Evolutionary conservation across 1,140 invertebrate genomes (phyloP), one percentile per base, ranked within the genome.

Genomic region (Caenorhabditis remanei): DNA sequence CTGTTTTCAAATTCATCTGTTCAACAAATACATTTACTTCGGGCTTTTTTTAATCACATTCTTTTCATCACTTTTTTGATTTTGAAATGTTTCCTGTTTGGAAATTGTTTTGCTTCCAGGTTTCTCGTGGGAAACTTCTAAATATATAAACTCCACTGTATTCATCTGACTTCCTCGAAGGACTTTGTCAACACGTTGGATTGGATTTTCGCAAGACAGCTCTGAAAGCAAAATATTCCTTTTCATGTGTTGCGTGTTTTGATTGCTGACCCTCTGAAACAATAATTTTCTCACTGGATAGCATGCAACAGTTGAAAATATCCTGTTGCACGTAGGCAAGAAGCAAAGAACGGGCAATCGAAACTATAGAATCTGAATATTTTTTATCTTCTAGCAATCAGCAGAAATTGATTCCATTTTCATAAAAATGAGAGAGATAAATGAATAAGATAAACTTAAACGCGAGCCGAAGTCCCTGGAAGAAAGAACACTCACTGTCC

Each of bases 281-380:
- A 40, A 9, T 9, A 16, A 16, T 14, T 67, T 75, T 75, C 67
- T 75, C 67, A 75, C 67, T 16, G 67, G 67, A 19, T 75, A 75
- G 46, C 67, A 75, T 75, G 43, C 67, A 75, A 75, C 67, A 75
- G n/a, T 41, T 75, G 24, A 46, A 75, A 19, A 41, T 41, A 8
- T 41, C 67, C 21, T 41, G 46, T 75, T 75, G 67, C 67, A 75
- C 67, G 67, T 75, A 75, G 41, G 41, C 67, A 32, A 32, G 32
- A 32, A 19, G 67, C 67, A 2, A 75, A 8, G n/a, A 41, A 75
- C 19, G 46, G 67, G 11, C 67, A 75, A n/a, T 75, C 19, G 43
- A 75, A 75, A 46, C 43, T 75, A n/a, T 75, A 48, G n/a, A 41
- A 75, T 75, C 67, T 11, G 43, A 40, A 11, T 5, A 21, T 5